Base-by-base conservation (phyloP, 1,140 invertebrate species). In the Drosophila mojavensis region DNA sequence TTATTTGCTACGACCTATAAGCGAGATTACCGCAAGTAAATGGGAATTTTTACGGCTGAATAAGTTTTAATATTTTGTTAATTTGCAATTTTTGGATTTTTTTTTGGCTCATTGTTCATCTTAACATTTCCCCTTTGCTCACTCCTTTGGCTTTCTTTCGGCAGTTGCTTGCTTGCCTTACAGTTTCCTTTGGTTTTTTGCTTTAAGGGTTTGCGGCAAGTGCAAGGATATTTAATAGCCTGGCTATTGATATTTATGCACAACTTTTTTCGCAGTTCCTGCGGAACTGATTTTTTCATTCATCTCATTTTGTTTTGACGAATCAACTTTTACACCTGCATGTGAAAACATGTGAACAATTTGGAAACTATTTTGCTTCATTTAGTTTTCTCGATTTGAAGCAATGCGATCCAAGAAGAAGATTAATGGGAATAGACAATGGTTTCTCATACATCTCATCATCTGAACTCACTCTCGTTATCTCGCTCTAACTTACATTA, bases 51-150 rank as follows among this genome's bases (percentile, higher is more conserved):
- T 59, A 73, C 84, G 62, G 74, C 70, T 89, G 28, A 89, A 89
- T 89, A 80, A 60, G 59, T 89, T 89, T 89, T 89, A 89, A 89
- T 89, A 84, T 88, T 75, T 88, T 89, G 55, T 73, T 68, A 78
- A 72, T 72, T 78, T 66, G 33, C 33, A 43, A 64, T 61, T 10
- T 72, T 78, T 66, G 33, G 7, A 43, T 61, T 61, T 10, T 39
- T 36, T 15, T 9, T 50, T 26, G 33, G 28, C n/a, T 39, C 36
- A 15, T 54, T 54, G n/a, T 67, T 65, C 67, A 75, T 64, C 20
- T 67, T 41, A 15, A 24, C 45, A 26, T 17, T 17, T 47, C 43
- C 62, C 58, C 62, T 48, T 55, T 58, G 15, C 43, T 51, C 39
- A 2, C 54, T 65, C 41, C 53, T 15, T 60, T 51, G 61, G 47